phyloP scores from a whole-genome alignment of 2,797 vertebrate genomes.

The Micromesistius poutassou region DNA sequence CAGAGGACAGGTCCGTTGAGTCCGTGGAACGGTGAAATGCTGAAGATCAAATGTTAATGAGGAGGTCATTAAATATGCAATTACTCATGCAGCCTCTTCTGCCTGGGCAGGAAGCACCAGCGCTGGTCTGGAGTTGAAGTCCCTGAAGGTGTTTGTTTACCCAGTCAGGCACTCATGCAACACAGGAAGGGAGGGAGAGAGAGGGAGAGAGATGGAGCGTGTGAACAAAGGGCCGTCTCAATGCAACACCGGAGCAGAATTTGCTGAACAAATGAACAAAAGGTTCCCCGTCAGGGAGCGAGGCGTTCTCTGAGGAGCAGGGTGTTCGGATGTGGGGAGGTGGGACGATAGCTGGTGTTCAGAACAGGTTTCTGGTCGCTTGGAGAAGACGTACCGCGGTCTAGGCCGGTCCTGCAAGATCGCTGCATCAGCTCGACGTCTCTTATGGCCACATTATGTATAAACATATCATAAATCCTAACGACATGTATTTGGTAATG shows the following conservation, averaged over 20 bases:
- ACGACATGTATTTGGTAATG: not conserved
- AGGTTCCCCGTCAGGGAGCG: not conserved
- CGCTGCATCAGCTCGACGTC: not conserved
- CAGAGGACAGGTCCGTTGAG: not conserved
- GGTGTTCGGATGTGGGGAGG: not conserved
- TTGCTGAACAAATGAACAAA: not conserved
- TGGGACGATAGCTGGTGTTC: not conserved
- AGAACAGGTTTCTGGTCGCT: not conserved
- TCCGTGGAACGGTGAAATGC: not conserved
- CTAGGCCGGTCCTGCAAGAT: not conserved
- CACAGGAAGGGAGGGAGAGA: too few relatives aligned
- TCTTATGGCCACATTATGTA: too few relatives aligned
- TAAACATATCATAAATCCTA: not conserved
- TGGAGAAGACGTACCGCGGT: not conserved
- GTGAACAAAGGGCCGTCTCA: not conserved
- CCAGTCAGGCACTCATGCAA: too few relatives aligned
- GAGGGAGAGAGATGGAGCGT: not conserved
- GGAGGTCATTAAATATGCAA: not conserved
- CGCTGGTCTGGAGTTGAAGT: too few relatives aligned
- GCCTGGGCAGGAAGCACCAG: too few relatives aligned
- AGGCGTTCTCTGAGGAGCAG: not conserved
- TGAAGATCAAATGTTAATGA: not conserved
- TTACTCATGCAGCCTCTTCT: too few relatives aligned
- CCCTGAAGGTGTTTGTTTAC: too few relatives aligned
- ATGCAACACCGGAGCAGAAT: not conserved